Evolutionary conservation across 2,888 invertebrate species (phyloP), one percentile per base, ranked within the genome.

Genomic region (Perithous albicinctus): DNA sequence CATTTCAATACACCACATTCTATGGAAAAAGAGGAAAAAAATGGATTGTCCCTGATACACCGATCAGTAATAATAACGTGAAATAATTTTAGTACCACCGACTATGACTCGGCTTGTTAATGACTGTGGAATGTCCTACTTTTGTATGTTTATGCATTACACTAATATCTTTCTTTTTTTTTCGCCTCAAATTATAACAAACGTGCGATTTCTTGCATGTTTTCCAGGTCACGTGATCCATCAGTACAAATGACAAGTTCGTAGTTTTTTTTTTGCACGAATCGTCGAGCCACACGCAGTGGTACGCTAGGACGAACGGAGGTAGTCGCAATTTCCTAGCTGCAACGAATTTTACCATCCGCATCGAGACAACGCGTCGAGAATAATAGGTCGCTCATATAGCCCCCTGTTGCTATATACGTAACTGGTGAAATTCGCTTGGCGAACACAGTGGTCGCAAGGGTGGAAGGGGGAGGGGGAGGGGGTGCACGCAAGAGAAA

Each of bases 281-380:
- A n/a, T 56, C 29, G 5, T n/a, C n/a, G 54, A 7, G 29, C 8
- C 3, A 3, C 59, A 35, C 10, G 29, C 18, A 29, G 35, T 6
- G 15, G 15, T 18, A 59, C 23, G 26, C 54, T 12, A 5, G 59
- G n/a, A 7, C 5, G 10, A 29, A n/a, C 72, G 67, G 76, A 72
- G 72, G 72, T 67, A 63, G 54, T 81, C 61, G 73, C 73, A 81
- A 73, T 81, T 81, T 77, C 73, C 67, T 63, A 32, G 56, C 29
- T 61, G 63, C 51, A 54, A 69, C 77, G 63, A 81, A 67, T 69
- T 81, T 81, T 78, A 81, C 78, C 67, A 74, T 78, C 69, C 74
- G 81, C 63, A 74, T 78, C 78, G 81, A 78, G 78, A 81, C 63
- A 74, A 69, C 81, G 81, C 74, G 74, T 63, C 69, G 56, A 56